A percentile compares a stretch with the other conserved stretches of the same genome.
Conservation (phyloP, 2,113 vertebrate genomes). For the Gavia stellata region DNA sequence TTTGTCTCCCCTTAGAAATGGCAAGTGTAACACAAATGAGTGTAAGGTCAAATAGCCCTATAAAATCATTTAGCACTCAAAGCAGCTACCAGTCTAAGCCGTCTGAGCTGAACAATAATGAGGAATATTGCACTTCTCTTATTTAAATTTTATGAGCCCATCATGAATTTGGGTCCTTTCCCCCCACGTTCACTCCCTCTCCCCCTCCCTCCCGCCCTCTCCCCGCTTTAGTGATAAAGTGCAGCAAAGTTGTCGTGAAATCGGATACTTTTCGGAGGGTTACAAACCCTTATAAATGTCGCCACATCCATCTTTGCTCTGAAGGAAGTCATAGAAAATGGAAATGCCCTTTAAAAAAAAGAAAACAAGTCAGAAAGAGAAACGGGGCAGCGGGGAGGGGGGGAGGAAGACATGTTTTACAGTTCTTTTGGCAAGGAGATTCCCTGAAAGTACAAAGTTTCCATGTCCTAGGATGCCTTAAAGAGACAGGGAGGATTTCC, state of each 20-base stretch:
- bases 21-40: slow-evolving; percentile 59
- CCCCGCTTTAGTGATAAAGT: slow-evolving; percentile 27
- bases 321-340: slow-evolving; percentile 61
- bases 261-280: slow-evolving; percentile 63
- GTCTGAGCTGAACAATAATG: slow-evolving; percentile 13
- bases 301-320: slow-evolving; percentile 49
- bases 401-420: slow-evolving; percentile 56
- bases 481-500: slow-evolving; percentile 68
- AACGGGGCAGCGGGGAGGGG: neutral
- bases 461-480: slow-evolving; percentile 59
- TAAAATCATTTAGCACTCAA: slow-evolving; percentile 48
- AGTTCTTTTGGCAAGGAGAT: slow-evolving; percentile 63
- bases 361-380: slow-evolving; percentile 16
- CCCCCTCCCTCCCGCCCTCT: neutral
- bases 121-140: slow-evolving; percentile 53
- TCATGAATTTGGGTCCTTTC: slow-evolving; percentile 55
- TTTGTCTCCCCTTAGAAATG: slow-evolving; percentile 50
- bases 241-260: slow-evolving; percentile 60
- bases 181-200: neutral
- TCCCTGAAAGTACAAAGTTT: slow-evolving; percentile 63
- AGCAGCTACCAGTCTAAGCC: slow-evolving; percentile 38
- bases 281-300: slow-evolving; percentile 56
- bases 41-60: slow-evolving; percentile 50
- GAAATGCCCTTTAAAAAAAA: slow-evolving; percentile 33
- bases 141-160: slow-evolving; percentile 63